These are phyloP conservation scores for Prunella himalayana DNA, from an alignment of 2,113 vertebrate species.

Conservation along the genomic window DNA sequence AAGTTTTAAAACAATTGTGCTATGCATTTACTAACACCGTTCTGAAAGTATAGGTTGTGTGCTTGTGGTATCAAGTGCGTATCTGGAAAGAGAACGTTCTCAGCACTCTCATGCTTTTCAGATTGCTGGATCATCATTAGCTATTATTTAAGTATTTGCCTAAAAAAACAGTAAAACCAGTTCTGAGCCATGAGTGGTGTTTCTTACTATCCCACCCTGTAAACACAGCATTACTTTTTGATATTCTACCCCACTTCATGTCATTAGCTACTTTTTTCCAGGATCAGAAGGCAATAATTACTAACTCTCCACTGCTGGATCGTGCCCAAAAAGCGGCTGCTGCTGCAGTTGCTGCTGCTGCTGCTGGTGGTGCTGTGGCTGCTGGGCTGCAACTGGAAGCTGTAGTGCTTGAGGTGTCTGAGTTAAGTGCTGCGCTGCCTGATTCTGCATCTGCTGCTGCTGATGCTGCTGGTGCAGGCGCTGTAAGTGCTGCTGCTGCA, in stretches of 20 bases:
- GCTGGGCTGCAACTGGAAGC: constrained; percentile 75
- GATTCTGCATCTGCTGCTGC: constrained; percentile 74
- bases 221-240: not conserved
- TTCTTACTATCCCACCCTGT: not conserved
- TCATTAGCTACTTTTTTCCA: not conserved
- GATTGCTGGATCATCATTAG: not conserved
- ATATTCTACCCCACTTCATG: not conserved
- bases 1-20: not conserved
- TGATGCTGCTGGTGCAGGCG: constrained; percentile 67
- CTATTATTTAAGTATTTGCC: not conserved
- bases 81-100: not conserved
- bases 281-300: constrained; percentile 25
- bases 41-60: not conserved
- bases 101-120: not conserved
- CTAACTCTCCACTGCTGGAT: constrained; percentile 89
- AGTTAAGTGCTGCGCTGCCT: constrained; percentile 52
- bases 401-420: constrained; percentile 70
- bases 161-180: not conserved
- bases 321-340: constrained; percentile 89
- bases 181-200: not conserved
- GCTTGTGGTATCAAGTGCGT: not conserved
- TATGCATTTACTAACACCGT: not conserved
- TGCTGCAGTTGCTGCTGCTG: constrained; percentile 70
- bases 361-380: constrained; percentile 67
- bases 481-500: constrained; percentile 78